Base-by-base conservation (phyloP, 1,140 invertebrate genomes). In the Vollenhovia emeryi region DNA sequence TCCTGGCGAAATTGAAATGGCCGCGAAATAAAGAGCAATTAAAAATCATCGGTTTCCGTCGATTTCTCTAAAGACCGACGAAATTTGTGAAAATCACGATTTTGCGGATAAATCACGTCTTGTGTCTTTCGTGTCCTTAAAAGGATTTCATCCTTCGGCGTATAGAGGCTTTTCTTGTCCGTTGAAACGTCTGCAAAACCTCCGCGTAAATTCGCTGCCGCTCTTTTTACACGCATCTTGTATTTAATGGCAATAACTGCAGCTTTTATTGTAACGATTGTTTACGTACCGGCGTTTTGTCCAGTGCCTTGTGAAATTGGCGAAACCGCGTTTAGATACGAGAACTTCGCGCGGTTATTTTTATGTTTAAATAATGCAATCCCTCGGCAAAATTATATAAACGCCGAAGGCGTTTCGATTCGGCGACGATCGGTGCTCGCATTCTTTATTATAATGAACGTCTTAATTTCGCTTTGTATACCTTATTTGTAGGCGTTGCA, bases 401-500 rank as follows among this genome's bases (percentile, higher is more conserved):
- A 7, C 18, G 24, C n/a, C n/a, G n/a, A n/a, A n/a, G n/a, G n/a
- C n/a, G n/a, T n/a, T n/a, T n/a, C n/a, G n/a, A n/a, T n/a, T n/a
- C n/a, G n/a, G n/a, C n/a, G n/a, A n/a, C n/a, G n/a, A 55, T 13
- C 52, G 1, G 7, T 18, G 7, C 24, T 30, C 15, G 27, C 7
- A 68, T 79, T 79, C 1, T 7, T 79, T 40, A 3, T 79, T 66
- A n/a, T 9, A 24, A 50, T 50, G 24, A 24, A 0, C 5, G 11
- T 36, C 64, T 66, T 50, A 4, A 50, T 18, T n/a, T 27, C 21
- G n/a, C 21, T 76, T 45, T 2, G 6, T 21, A 55, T 55, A 15
- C 27, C 43, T 57, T 18, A 45, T 82, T 82, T 21, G 27, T 48
- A 57, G 11, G n/a, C 21, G 50, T 43, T 15, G 43, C 36, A 82